Evolutionary conservation across 2,113 vertebrate species (phyloP), one percentile per base, ranked within the genome.

Genomic region (Sebastes schlegelii): DNA sequence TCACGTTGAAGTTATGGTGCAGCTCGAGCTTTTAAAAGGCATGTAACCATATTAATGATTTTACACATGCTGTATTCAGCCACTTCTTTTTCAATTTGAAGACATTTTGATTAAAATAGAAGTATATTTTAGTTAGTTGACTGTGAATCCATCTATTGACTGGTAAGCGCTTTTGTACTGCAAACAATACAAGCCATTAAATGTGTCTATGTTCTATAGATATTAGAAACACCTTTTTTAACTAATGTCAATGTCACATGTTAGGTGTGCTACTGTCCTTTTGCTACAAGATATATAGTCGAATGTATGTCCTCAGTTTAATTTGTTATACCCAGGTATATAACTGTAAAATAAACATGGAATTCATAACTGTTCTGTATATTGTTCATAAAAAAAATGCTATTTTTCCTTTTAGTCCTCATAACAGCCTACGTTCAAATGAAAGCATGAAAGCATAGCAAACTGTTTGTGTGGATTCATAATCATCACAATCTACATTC

Each of bases 91-190:
- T 64, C 1, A 55, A 52, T 17, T 40, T n/a, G 5, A 26, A 52
- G 19, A 46, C 46, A 55, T 67, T 80, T 86, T 46, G 2, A 65
- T 54, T 48, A 14, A 69, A 49, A 21, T 75, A 51, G 10, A 65
- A 26, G 10, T 80, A 62, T 72, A 74, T 76, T 66, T 71, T 67
- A 74, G 73, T 61, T 73, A 68, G 42, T 19, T 75, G 71, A 72
- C 46, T 77, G 74, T 84, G 40, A 88, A 74, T 23, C 12, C 17
- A 48, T n/a, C n/a, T n/a, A 70, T 64, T 61, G 34, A 71, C 13
- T 49, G 13, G 5, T 52, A 63, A 62, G 43, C 40, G 73, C 34
- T 70, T 88, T 83, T 71, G 13, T 82, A 67, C 23, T 40, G 14
- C 49, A 60, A 46, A 52, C 21, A 46, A 61, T 21, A 84, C 0